These are phyloP conservation scores for Rhamphomyia laevipes DNA, from an alignment of 2,888 invertebrate species.

Conservation along the genomic window DNA sequence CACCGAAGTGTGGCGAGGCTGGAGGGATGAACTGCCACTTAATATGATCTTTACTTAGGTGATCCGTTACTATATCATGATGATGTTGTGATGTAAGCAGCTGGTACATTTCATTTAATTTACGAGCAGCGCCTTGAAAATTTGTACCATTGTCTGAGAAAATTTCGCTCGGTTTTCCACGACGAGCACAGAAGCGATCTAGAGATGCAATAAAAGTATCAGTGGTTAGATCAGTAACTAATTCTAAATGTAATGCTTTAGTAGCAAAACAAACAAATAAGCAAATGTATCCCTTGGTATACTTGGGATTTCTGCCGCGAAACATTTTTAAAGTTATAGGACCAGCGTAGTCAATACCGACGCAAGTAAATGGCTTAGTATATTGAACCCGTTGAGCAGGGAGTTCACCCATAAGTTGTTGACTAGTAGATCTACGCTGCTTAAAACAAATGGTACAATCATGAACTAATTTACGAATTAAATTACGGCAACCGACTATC, in stretches of 20 bases:
- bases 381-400: not conserved
- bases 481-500: too few species aligned
- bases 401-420: slow-evolving; percentile 2
- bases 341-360: slow-evolving; percentile 5
- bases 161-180: slow-evolving; percentile 1
- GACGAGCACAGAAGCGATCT: not conserved
- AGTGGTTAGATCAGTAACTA: not conserved
- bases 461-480: not conserved
- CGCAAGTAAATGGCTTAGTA: not conserved
- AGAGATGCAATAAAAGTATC: not conserved
- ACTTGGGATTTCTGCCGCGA: too few species aligned
- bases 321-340: slow-evolving; percentile 10
- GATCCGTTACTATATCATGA: not conserved
- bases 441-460: slow-evolving; percentile 2
- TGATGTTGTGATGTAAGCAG: not conserved
- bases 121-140: not conserved
- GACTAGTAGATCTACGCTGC: not conserved
- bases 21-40: not conserved
- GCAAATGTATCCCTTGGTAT: not conserved
- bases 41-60: not conserved
- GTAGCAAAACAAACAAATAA: not conserved
- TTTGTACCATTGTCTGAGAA: not conserved
- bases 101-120: not conserved
- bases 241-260: not conserved
- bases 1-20: not conserved